Percentiles rank a stretch among this genome's conserved stretches.
phyloP scores from a whole-genome alignment of 2,888 invertebrate species.

The Sinelater perroti region DNA sequence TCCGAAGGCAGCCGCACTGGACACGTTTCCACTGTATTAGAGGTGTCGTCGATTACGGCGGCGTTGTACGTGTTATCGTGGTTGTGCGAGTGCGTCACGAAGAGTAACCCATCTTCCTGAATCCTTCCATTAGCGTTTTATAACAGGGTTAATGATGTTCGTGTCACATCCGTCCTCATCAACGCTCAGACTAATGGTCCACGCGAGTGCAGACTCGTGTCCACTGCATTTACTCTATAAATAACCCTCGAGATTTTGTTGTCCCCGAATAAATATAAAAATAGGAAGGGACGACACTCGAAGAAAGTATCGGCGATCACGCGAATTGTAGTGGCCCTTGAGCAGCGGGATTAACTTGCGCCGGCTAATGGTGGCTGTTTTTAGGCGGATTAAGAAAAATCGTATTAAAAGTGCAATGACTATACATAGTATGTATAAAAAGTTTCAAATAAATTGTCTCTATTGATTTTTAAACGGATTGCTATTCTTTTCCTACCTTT shows the following conservation, averaged over 20 bases:
- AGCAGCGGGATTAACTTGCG: too few relatives aligned
- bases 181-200: conserved; percentile 26
- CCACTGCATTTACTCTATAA: conserved; percentile 29
- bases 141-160: conserved; percentile 26
- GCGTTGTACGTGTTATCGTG: conserved; percentile 16
- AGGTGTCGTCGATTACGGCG: conserved; percentile 9
- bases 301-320: too few relatives aligned
- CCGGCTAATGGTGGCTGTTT: too few relatives aligned
- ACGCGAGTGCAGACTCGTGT: conserved; percentile 32
- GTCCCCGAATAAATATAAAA: conserved; percentile 1
- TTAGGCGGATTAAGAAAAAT: too few relatives aligned
- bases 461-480: too few relatives aligned
- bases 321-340: too few relatives aligned
- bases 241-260: conserved; percentile 23
- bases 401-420: too few relatives aligned
- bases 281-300: too few relatives aligned
- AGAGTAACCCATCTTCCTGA: conserved; percentile 19
- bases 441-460: too few relatives aligned
- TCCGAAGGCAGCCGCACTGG: not conserved
- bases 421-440: too few relatives aligned
- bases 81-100: conserved; percentile 16
- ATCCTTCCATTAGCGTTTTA: conserved; percentile 26
- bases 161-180: conserved; percentile 32
- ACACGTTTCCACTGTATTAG: conserved; percentile 1
- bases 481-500: too few relatives aligned